phyloP scores from a whole-genome alignment of 2,888 invertebrate genomes.

The Chesias legatella region DNA sequence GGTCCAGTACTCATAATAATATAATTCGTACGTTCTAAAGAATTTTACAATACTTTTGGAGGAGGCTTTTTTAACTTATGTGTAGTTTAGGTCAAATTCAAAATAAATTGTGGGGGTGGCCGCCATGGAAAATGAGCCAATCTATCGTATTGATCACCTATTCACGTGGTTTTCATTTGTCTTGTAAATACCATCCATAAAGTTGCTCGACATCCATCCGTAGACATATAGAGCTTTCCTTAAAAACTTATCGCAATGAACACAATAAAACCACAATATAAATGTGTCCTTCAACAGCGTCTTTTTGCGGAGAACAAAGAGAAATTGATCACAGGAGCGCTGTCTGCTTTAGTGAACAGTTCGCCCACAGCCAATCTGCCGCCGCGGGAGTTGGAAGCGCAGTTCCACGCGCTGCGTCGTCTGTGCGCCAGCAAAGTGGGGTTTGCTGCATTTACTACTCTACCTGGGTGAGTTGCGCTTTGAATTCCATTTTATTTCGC shows the following conservation, averaged over 20 bases:
- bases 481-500: not conserved
- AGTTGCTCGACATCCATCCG: too few relatives aligned
- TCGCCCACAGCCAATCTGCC: conserved; percentile 69
- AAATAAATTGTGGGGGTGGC: conserved; percentile 3
- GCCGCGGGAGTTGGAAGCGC: conserved; percentile 92
- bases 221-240: too few relatives aligned
- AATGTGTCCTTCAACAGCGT: conserved; percentile 81
- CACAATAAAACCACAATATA: too few relatives aligned
- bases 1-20: too few relatives aligned
- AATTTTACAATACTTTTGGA: not conserved
- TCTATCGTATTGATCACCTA: not conserved
- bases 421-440: conserved; percentile 98
- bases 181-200: too few relatives aligned
- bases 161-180: too few relatives aligned
- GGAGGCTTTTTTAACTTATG: not conserved
- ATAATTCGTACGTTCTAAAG: too few relatives aligned
- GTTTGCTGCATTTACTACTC: conserved; percentile 95
- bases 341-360: conserved; percentile 85
- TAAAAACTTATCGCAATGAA: too few relatives aligned
- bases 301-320: conserved; percentile 99
- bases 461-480: conserved; percentile 86
- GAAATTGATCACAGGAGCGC: conserved; percentile 94
- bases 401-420: conserved; percentile 95
- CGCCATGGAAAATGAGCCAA: conserved; percentile 6
- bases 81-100: not conserved